These are phyloP conservation scores for Phymorhynchus buccinoides DNA, from an alignment of 1,140 invertebrate genomes.

Conservation along the genomic window DNA sequence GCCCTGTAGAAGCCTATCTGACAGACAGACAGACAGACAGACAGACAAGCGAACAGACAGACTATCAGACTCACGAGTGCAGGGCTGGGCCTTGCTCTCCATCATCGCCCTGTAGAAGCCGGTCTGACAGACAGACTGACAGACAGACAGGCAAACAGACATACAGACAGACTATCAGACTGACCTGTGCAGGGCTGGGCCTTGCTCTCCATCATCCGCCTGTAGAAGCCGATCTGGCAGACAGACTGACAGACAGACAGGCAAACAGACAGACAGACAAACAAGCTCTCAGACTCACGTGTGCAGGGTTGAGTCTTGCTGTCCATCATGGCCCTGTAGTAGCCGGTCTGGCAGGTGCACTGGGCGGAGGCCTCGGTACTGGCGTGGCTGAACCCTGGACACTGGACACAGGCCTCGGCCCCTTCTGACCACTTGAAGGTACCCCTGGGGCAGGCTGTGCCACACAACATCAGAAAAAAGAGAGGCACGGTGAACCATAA, in stretches of 20 bases:
- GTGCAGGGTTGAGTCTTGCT: conserved; percentile 90
- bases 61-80: not conserved
- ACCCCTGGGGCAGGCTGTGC: conserved; percentile 81
- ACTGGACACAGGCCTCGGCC: conserved; percentile 83
- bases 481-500: too few species aligned
- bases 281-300: conserved; percentile 80
- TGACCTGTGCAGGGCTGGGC: too few species aligned
- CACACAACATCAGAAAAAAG: conserved; percentile 23
- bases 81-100: not conserved
- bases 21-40: not conserved
- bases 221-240: too few species aligned
- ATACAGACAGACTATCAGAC: conserved; percentile 1
- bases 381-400: conserved; percentile 92
- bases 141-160: too few species aligned
- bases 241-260: not conserved
- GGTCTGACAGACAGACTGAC: too few species aligned
- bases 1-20: too few species aligned
- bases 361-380: conserved; percentile 83
- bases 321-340: conserved; percentile 88
- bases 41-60: not conserved
- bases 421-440: conserved; percentile 80
- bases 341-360: conserved; percentile 90
- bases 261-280: not conserved
- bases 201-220: too few species aligned
- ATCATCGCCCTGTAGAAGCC: too few species aligned